These are phyloP conservation scores for Plectus sambesii DNA, from an alignment of 1,140 invertebrate genomes.

Conservation along the genomic window DNA sequence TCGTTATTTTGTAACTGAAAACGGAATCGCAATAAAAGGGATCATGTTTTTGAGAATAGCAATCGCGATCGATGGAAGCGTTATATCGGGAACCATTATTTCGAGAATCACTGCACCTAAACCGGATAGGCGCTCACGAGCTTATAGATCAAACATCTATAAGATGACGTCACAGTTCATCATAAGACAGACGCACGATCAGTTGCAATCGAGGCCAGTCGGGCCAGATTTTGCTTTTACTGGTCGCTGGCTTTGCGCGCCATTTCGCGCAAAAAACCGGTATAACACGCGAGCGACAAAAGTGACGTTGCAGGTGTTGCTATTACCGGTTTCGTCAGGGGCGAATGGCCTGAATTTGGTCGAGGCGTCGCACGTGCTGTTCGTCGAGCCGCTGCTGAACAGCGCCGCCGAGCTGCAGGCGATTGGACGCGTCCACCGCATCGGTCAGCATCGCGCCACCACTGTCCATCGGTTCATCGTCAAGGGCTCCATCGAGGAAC, in stretches of 20 bases:
- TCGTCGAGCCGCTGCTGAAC: constrained; percentile 65
- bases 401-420: constrained; percentile 63
- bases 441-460: constrained; percentile 62
- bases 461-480: constrained; percentile 60
- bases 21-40: no score
- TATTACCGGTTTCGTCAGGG: constrained; percentile 59
- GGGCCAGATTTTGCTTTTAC: constrained; percentile 34
- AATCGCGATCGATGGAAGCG: no score
- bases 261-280: constrained; percentile 50
- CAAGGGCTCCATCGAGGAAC: constrained; percentile 60
- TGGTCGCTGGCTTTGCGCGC: constrained; percentile 60
- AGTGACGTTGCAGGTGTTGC: constrained; percentile 53
- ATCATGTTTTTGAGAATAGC: no score
- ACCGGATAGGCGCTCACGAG: no score
- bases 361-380: constrained; percentile 65
- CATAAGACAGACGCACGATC: no score
- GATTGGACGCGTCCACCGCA: constrained; percentile 64
- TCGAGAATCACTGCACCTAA: no score
- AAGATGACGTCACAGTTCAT: no score
- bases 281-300: constrained; percentile 48
- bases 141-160: no score
- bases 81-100: no score
- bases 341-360: constrained; percentile 66
- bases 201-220: no score
- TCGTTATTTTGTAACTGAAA: no score